These are phyloP conservation scores for Coelopa pilipes DNA, from an alignment of 2,888 invertebrate genomes.

Conservation along the genomic window DNA sequence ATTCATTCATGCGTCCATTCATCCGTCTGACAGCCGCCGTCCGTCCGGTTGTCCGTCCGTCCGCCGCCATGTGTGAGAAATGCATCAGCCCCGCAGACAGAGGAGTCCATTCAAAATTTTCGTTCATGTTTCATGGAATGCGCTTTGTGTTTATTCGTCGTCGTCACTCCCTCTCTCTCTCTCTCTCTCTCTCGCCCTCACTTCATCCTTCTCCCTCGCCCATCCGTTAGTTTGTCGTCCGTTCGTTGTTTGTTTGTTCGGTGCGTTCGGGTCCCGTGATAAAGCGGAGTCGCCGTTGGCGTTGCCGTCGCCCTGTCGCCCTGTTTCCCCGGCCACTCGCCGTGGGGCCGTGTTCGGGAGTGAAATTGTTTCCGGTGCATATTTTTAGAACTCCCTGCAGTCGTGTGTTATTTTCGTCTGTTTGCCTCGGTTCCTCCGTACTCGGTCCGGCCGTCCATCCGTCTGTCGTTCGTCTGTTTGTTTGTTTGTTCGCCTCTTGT, in stretches of 20 bases:
- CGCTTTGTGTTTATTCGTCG: slow-evolving; percentile 18
- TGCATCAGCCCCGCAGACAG: slow-evolving; percentile 36
- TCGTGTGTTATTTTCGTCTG: too few relatives aligned
- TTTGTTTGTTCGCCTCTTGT: too few relatives aligned
- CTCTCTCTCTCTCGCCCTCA: too few relatives aligned
- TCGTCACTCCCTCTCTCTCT: background rate
- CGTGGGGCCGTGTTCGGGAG: background rate
- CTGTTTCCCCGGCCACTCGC: background rate
- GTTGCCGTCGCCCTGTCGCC: background rate
- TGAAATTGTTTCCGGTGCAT: slow-evolving; percentile 33
- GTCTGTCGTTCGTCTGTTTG: too few relatives aligned
- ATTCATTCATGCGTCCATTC: slow-evolving; percentile 56
- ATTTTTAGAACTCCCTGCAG: slow-evolving; percentile 18
- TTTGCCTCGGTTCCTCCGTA: slow-evolving; percentile 1
- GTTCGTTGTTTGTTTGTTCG: slow-evolving; percentile 31
- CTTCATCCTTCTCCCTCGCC: too few relatives aligned
- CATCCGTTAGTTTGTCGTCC: slow-evolving; percentile 23
- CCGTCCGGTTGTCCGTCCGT: slow-evolving; percentile 1
- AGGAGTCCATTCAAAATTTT: slow-evolving; percentile 46
- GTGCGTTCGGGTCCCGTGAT: slow-evolving; percentile 2
- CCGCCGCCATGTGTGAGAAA: slow-evolving; percentile 4
- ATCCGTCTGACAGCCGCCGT: background rate
- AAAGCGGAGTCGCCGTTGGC: background rate
- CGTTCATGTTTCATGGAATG: slow-evolving; percentile 27
- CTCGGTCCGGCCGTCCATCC: background rate